Percentiles rank a stretch among this genome's conserved stretches.
phyloP scores from a whole-genome alignment of 2,888 invertebrate genomes.

The Aromia moschata region DNA sequence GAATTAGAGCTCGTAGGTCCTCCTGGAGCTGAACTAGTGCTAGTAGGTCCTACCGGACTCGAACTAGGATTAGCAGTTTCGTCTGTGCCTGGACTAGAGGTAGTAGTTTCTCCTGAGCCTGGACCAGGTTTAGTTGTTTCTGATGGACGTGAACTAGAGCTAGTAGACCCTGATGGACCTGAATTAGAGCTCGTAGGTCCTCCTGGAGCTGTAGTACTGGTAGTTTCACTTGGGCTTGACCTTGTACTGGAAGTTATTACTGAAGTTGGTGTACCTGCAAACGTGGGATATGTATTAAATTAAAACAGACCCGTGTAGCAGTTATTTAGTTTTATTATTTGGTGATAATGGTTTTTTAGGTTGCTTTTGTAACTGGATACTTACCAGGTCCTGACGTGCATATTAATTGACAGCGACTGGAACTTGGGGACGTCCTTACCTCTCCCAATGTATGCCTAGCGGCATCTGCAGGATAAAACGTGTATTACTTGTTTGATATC shows the following conservation, averaged over 20 bases:
- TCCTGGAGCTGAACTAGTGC: neutral
- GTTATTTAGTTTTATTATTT: too few species aligned
- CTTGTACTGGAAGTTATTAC: neutral
- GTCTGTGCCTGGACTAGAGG: neutral
- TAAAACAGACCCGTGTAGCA: too few species aligned
- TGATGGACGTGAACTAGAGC: too few species aligned
- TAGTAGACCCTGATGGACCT: neutral
- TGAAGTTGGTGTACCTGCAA: neutral
- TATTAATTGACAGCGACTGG: too few species aligned
- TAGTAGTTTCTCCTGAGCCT: neutral
- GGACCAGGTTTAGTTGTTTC: neutral
- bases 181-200: neutral
- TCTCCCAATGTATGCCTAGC: too few species aligned
- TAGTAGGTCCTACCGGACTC: too few species aligned
- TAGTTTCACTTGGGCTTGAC: neutral
- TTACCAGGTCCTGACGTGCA: too few species aligned
- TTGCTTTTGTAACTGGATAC: too few species aligned
- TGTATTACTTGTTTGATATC: too few species aligned
- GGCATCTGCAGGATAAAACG: too few species aligned
- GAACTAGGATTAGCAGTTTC: neutral
- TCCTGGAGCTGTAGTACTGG: neutral
- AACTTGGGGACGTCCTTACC: too few species aligned
- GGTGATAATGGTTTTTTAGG: too few species aligned
- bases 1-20: neutral
- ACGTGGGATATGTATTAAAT: neutral